A percentile compares a stretch with the other conserved stretches of the same genome.
Evolutionary conservation across 1,140 invertebrate species (phyloP).

Genomic region (Drosophila tani): DNA sequence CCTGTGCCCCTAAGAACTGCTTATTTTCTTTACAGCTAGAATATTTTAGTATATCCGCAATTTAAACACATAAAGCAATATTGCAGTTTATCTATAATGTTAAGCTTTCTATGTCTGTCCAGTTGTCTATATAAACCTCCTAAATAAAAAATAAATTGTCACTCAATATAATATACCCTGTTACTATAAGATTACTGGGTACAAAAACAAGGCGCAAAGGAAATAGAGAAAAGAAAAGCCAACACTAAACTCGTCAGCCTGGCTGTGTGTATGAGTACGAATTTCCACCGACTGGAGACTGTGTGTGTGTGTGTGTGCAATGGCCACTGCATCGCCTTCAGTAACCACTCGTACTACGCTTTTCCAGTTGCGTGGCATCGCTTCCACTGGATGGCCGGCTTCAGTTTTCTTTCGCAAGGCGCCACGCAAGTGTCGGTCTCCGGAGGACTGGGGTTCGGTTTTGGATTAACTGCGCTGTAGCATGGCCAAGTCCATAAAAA

Average conservation of each 20-base stretch:
- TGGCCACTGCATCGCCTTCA: slow-evolving; percentile 45
- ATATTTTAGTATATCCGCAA: no score
- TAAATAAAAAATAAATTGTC: no score
- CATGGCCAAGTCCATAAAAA: slow-evolving; percentile 15
- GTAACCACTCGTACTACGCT: slow-evolving; percentile 47
- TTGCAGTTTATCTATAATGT: no score
- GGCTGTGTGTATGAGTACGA: not conserved
- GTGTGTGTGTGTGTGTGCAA: slow-evolving; percentile 42
- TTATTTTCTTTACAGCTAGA: no score
- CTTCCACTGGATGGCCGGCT: slow-evolving; percentile 61
- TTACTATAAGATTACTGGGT: not conserved
- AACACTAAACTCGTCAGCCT: not conserved
- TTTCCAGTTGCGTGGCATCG: slow-evolving; percentile 76
- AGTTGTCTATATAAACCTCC: no score
- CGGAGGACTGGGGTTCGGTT: not conserved
- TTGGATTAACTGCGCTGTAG: not conserved
- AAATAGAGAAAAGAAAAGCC: slow-evolving; percentile 2
- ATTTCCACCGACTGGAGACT: slow-evolving; percentile 35
- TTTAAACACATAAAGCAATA: no score
- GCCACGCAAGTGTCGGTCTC: slow-evolving; percentile 16
- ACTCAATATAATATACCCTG: not conserved
- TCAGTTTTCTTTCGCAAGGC: slow-evolving; percentile 48
- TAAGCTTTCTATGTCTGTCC: no score
- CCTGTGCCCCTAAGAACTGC: no score
- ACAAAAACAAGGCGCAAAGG: slow-evolving; percentile 1